Base-by-base conservation (phyloP, 2,797 vertebrate species). In the Sebastes kiyomatsui region DNA sequence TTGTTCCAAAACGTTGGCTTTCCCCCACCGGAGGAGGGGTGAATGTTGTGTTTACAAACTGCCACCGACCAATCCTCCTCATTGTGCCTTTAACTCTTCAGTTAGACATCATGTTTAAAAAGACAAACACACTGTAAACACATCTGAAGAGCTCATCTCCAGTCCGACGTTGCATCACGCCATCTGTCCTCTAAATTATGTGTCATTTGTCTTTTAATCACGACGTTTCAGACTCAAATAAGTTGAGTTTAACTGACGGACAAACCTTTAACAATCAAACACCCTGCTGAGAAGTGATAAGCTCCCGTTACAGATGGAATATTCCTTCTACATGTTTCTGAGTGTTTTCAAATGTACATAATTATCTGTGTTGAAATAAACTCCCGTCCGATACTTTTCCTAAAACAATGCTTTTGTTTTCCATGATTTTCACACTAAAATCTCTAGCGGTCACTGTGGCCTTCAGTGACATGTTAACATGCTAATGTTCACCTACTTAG, bases 311-410 rank as follows among this genome's bases (percentile, higher is more conserved):
- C 42, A 46, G 18, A n/a, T 52, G 49, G 25, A 38, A 35, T 52
- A 18, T 27, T 56, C n/a, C 56, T 54, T 25, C 9, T 30, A 11
- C 59, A 10, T 38, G 32, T 74, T 67, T 61, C 12, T 27, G 55
- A 56, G 10, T 52, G 10, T 52, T 62, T 42, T 35, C 30, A 27
- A 25, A 72, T 85, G 70, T 81, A 70, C 62, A 74, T 23, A 42
- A 42, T 42, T 42, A 35, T 59, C 38, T 89, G 30, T 59, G 33
- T 42, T 67, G 30, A 61, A 87, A 87, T 87, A 89, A 89, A 89
- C 20, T 46, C 23, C 32, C 12, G 13, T 16, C 59, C 35, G 22
- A 0, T 6, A 79, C 28, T 28, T 72, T 79, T 77, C 59, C 46
- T 42, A 72, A 60, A 16, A 68, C 1, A 4, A 4, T 73, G 20